Conservation (phyloP, 2,888 invertebrate species). For the Drosophila pseudotalamancana region DNA sequence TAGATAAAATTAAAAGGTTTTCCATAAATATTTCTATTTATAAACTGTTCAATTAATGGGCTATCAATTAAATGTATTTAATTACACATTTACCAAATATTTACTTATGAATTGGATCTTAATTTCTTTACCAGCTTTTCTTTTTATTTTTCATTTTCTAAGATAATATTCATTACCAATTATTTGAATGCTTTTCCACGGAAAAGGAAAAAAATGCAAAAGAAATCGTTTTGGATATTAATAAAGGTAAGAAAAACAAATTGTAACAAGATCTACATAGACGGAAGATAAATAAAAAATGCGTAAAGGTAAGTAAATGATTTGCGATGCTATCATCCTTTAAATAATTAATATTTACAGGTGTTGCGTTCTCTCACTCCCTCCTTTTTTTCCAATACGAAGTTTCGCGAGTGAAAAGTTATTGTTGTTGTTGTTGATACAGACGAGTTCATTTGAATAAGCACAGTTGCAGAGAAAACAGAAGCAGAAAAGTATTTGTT, state of each 20-base stretch:
- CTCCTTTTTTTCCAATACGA: too few species aligned
- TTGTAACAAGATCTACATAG: background rate
- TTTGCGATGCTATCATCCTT: constrained; percentile 2
- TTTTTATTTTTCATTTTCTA: too few species aligned
- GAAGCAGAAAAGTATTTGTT: constrained; percentile 37
- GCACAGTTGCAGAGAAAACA: background rate
- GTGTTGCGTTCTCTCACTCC: background rate
- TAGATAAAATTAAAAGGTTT: background rate
- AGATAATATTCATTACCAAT: too few species aligned
- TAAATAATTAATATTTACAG: constrained; percentile 25
- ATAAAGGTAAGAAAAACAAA: background rate
- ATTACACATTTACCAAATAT: background rate
- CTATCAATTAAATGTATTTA: too few species aligned
- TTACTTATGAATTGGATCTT: too few species aligned
- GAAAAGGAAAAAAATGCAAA: background rate
- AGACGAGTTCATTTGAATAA: constrained; percentile 49
- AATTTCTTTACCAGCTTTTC: too few species aligned
- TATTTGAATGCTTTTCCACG: too few species aligned
- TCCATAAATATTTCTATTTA: too few species aligned
- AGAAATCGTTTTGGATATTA: background rate
- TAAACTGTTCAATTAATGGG: too few species aligned
- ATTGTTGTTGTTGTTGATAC: constrained; percentile 13
- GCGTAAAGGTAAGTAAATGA: background rate
- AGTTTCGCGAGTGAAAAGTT: background rate
- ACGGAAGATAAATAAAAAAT: background rate